Percentiles rank a stretch among this genome's conserved stretches.
These are phyloP conservation scores for Ibidorhyncha struthersii DNA, from an alignment of 2,113 vertebrate species.

Conservation along the genomic window DNA sequence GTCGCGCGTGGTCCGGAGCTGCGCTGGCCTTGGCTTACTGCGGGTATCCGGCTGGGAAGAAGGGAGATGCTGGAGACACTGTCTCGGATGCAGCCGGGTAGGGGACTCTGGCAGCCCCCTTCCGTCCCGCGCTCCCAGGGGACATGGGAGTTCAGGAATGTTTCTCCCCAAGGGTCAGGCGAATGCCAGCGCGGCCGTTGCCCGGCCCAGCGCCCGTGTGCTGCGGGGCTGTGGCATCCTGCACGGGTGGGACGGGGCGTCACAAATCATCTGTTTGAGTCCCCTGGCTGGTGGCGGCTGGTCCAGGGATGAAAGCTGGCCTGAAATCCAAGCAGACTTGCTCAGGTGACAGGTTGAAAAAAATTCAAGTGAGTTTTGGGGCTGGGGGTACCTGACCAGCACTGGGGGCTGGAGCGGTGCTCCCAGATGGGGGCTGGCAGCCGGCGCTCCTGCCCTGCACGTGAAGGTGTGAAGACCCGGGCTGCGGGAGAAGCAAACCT, in stretches of 20 bases:
- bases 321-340: not conserved
- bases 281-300: not conserved
- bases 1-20: not conserved
- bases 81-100: not conserved
- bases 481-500: not conserved
- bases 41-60: not conserved
- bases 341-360: not conserved
- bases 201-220: accelerated
- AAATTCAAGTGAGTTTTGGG: not conserved
- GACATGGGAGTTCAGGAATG: not conserved
- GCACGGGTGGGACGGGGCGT: accelerated
- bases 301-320: not conserved
- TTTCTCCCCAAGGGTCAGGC: not conserved
- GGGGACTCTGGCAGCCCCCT: accelerated
- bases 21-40: not conserved
- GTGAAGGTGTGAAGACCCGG: not conserved
- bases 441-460: accelerated
- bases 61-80: not conserved
- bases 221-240: not conserved
- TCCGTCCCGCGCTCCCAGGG: accelerated
- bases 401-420: not conserved
- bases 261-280: accelerated
- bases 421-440: not conserved
- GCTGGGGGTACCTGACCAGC: not conserved
- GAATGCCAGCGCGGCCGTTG: not conserved